Percentiles rank a stretch among this genome's conserved stretches.
These are phyloP conservation scores for Argya squamiceps DNA, from an alignment of 2,797 vertebrate species.

Conservation along the genomic window DNA sequence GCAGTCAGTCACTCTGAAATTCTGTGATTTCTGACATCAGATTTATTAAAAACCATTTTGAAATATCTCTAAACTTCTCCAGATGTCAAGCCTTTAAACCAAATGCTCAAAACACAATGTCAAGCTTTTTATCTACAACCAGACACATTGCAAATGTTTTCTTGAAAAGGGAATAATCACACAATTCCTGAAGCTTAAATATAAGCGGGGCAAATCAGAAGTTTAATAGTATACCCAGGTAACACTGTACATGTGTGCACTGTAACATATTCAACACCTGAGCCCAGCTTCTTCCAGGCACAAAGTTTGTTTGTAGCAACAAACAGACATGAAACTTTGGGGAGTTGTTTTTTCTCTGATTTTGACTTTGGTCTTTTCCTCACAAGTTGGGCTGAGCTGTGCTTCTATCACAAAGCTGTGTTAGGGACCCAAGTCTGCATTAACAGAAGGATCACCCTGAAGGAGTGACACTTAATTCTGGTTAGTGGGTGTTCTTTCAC, in stretches of 20 bases:
- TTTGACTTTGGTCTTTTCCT: neutral
- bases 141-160: neutral
- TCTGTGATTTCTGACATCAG: neutral
- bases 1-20: neutral
- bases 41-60: neutral
- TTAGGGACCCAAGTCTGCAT: neutral
- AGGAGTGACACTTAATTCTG: neutral
- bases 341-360: neutral
- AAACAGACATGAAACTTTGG: rapidly evolving
- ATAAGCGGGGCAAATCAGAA: neutral
- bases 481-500: neutral
- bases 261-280: rapidly evolving
- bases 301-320: neutral
- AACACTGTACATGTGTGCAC: neutral
- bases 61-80: neutral
- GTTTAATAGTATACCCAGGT: neutral
- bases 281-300: neutral
- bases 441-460: neutral
- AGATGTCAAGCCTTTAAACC: neutral
- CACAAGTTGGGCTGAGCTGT: neutral
- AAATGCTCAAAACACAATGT: neutral
- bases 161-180: neutral
- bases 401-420: neutral
- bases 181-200: neutral
- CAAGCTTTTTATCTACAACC: neutral